Base-by-base conservation (phyloP, 2,888 invertebrate genomes). In the Drosophila paranaensis region DNA sequence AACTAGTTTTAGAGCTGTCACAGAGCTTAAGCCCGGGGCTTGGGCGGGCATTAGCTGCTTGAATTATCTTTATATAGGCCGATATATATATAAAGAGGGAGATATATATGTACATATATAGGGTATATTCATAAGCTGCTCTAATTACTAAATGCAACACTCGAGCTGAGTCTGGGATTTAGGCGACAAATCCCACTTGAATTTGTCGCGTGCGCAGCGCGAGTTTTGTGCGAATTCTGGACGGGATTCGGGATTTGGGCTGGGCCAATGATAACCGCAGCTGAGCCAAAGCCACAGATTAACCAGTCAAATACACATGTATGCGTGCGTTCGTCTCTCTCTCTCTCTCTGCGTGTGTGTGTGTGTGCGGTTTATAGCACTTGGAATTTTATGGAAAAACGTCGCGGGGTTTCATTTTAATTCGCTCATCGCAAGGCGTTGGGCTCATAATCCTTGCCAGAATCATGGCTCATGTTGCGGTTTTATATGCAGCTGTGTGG, bases 201-300 rank as follows among this genome's bases (percentile, higher is more conserved):
- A 72, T 48, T 46, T 72, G 83, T 88, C 87, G 87, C 87, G 89
- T 84, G 85, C 82, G 73, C 50, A 51, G 50, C 74, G 74, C 58
- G 62, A 51, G 33, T 63, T 86, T 73, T 74, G 64, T 71, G 74
- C 60, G 60, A 51, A 8, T 58, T 86, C 74, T 74, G 67, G 71
- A 46, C 69, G 16, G 75, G 89, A 88, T 85, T 89, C 20, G 33
- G 50, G 53, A 39, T 39, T 81, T 77, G 58, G 70, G 68, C 45
- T 60, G 68, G 65, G 67, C 63, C 55, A 77, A 79, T 78, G 69
- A 78, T 61, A 76, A 72, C 76, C 74, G 69, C 78, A 76, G 70
- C 71, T 73, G 60, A 71, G 81, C 65, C 64, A 79, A 78, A 71
- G 73, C 79, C 74, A 62, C 61, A 74, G 87, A 81, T 87, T 83